Conservation (phyloP, 1,140 invertebrate species). For the Bombyx mandarina region DNA sequence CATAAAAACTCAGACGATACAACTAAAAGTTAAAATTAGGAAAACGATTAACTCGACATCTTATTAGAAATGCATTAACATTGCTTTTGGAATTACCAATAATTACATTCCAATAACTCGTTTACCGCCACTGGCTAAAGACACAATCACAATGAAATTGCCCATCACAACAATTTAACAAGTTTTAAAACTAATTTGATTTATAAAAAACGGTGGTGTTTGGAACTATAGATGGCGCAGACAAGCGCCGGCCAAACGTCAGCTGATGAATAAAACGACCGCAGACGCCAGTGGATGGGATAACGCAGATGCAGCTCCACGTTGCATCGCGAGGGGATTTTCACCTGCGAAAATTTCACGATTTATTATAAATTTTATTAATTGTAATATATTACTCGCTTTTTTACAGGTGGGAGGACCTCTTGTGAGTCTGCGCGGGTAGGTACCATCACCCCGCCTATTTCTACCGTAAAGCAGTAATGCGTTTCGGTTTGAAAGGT, state of each 20-base stretch:
- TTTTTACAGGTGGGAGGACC: neutral
- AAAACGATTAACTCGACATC: neutral
- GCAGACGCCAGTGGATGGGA: conserved; percentile 36
- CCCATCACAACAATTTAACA: no score
- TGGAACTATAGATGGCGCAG: conserved; percentile 22
- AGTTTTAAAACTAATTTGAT: no score
- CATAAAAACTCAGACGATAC: no score
- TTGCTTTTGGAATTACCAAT: no score
- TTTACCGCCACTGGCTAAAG: no score
- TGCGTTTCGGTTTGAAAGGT: no score
- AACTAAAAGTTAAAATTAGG: no score
- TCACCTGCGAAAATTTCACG: conserved; percentile 34
- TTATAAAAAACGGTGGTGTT: neutral
- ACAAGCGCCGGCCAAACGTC: conserved; percentile 49
- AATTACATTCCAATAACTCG: no score
- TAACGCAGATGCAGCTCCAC: conserved; percentile 31
- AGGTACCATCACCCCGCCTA: no score
- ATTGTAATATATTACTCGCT: neutral
- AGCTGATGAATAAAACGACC: conserved; percentile 32
- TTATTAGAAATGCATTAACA: neutral
- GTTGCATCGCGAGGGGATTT: conserved; percentile 60
- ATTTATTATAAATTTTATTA: neutral
- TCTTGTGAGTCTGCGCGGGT: no score
- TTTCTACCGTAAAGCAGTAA: no score
- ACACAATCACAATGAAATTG: no score